Conservation (phyloP, 2,888 invertebrate genomes). For the Cephonodes hylas region DNA sequence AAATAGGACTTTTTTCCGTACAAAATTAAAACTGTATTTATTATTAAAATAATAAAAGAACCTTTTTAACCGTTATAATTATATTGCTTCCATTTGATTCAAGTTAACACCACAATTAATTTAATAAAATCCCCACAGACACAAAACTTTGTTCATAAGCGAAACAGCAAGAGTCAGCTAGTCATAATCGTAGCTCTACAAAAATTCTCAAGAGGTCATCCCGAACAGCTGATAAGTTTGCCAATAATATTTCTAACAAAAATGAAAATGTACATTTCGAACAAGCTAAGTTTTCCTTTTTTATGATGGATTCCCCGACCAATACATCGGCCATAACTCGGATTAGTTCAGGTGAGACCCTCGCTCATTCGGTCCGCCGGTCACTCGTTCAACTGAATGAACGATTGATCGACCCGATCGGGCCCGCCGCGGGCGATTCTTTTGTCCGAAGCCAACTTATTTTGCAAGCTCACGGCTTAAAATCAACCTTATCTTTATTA, state of each 20-base stretch:
- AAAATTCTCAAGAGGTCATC: neutral
- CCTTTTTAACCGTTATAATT: too few relatives aligned
- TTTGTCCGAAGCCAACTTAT: slow-evolving; percentile 35
- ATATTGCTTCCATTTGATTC: too few relatives aligned
- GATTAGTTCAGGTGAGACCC: slow-evolving; percentile 51
- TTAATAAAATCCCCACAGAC: too few relatives aligned
- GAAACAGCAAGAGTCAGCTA: neutral
- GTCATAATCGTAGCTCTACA: neutral
- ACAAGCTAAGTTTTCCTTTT: neutral
- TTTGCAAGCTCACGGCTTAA: slow-evolving; percentile 13
- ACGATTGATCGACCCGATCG: slow-evolving; percentile 20
- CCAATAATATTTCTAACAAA: neutral
- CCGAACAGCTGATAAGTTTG: neutral
- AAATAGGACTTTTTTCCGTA: too few relatives aligned
- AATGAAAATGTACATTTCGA: neutral
- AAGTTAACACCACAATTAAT: too few relatives aligned
- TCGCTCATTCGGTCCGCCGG: slow-evolving; percentile 47
- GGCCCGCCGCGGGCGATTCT: slow-evolving; percentile 35
- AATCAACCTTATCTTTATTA: neutral
- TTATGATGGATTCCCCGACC: neutral
- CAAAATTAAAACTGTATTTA: too few relatives aligned
- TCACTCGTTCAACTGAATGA: slow-evolving; percentile 54
- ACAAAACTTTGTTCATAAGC: too few relatives aligned
- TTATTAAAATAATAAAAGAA: too few relatives aligned
- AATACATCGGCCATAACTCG: slow-evolving; percentile 32